Conservation (phyloP, 2,113 vertebrate genomes). For the Boulengeromyrus knoepffleri region DNA sequence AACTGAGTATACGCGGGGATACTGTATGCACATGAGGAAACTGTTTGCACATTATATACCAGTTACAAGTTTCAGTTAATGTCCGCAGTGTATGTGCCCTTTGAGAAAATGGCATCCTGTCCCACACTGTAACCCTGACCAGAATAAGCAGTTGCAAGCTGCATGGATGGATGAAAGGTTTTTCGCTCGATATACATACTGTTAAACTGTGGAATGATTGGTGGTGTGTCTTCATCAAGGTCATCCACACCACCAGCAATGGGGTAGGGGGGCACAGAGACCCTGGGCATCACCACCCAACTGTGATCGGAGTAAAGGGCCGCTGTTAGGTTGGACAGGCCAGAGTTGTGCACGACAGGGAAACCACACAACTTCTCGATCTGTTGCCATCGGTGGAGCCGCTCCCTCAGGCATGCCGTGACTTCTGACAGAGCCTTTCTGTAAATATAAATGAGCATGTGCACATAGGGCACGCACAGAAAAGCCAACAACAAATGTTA, state of each 20-base stretch:
- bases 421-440: slow-evolving; percentile 93
- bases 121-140: neutral
- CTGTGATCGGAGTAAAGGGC: slow-evolving; percentile 96
- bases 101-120: neutral
- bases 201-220: slow-evolving; percentile 87
- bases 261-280: slow-evolving; percentile 91
- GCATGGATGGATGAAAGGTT: neutral
- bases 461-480: neutral
- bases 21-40: neutral
- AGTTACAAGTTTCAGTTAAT: neutral
- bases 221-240: slow-evolving; percentile 94
- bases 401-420: slow-evolving; percentile 88
- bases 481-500: neutral
- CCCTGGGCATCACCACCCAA: slow-evolving; percentile 97
- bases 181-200: slow-evolving; percentile 59
- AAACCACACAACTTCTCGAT: slow-evolving; percentile 98
- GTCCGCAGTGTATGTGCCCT: neutral
- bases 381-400: slow-evolving; percentile 97
- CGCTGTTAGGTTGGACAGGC: slow-evolving; percentile 85
- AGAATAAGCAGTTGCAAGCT: neutral
- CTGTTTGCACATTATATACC: neutral
- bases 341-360: slow-evolving; percentile 90
- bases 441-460: slow-evolving; percentile 12
- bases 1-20: neutral
- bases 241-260: slow-evolving; percentile 95